These are phyloP conservation scores for Tipula vernalis DNA, from an alignment of 2,888 invertebrate species.

Conservation along the genomic window DNA sequence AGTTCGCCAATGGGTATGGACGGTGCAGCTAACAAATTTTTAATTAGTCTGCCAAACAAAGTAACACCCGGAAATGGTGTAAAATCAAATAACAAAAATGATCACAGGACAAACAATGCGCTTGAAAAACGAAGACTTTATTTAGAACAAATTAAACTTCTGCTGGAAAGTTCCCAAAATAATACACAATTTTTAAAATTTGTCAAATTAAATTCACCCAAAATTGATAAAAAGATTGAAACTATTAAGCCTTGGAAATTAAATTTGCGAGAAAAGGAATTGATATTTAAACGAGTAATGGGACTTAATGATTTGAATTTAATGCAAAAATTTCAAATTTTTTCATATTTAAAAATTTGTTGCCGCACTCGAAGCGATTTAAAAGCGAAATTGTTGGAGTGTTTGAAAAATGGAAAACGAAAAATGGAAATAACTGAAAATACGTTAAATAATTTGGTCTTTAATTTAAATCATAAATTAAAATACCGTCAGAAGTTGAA, in stretches of 20 bases:
- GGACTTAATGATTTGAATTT: constrained; percentile 27
- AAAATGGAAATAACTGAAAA: background rate
- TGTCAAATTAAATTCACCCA: background rate
- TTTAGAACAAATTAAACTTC: constrained; percentile 23
- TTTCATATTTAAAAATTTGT: constrained; percentile 7
- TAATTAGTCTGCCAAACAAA: background rate
- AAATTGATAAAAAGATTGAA: background rate
- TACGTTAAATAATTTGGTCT: background rate
- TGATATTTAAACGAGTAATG: constrained; percentile 24
- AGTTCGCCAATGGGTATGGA: constrained; percentile 26
- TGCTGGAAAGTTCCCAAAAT: constrained; percentile 19
- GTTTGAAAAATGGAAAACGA: background rate
- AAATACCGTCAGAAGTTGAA: background rate
- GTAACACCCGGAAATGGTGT: background rate
- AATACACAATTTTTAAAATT: background rate
- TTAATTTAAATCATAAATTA: background rate
- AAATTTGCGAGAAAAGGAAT: constrained; percentile 16
- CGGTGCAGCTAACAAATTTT: constrained; percentile 25
- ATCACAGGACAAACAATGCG: background rate
- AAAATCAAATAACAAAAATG: constrained; percentile 4
- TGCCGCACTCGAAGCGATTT: background rate
- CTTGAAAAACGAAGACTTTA: constrained; percentile 22
- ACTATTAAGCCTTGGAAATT: background rate
- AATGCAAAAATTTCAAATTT: constrained; percentile 26
- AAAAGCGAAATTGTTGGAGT: background rate